Base-by-base conservation (phyloP, 2,888 invertebrate genomes). In the Microctonus aethiopoides region DNA sequence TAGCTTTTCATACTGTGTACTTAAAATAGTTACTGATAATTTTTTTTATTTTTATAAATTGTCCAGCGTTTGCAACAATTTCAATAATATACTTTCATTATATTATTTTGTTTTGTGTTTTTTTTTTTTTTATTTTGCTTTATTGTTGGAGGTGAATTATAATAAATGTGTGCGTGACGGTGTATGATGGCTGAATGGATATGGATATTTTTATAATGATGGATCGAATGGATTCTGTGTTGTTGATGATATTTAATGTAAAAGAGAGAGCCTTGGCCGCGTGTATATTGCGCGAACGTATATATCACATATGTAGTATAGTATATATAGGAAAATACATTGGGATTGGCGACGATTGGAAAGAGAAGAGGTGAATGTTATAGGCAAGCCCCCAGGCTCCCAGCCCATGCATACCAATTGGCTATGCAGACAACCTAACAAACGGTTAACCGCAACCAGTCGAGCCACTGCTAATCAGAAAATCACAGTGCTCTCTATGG, bases 331-430 rank as follows among this genome's bases (percentile, higher is more conserved):
- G 51, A 26, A 46, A 26, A 63, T 46, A 56, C 39, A 39, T 36
- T 29, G 16, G 51, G 67, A 60, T 59, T 26, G 54, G 22, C 64
- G 41, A 56, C 65, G 46, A 51, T 56, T 60, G 29, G 46, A 20
- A 22, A 9, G 3, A 26, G 5, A 36, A 39, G 32, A 16, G 36
- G 39, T 54, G 52, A 39, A 26, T 46, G 68, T 67, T 60, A 46
- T 46, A 51, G 36, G 22, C 22, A n/a, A 22, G 62, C 57, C 63
- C 16, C 34, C 29, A 29, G 68, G 62, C 65, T 66, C 85, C 86
- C 86, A 85, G 84, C 82, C 85, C 84, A 86, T 86, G 86, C 86
- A 86, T 86, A 85, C 82, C 84, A 86, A 86, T 85, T 78, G 84
- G 77, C 83, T 77, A 76, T 80, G 9, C 16, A 46, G 2, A 46